Conservation (phyloP, 1,140 invertebrate genomes). For the Drosophila sturtevanti region DNA sequence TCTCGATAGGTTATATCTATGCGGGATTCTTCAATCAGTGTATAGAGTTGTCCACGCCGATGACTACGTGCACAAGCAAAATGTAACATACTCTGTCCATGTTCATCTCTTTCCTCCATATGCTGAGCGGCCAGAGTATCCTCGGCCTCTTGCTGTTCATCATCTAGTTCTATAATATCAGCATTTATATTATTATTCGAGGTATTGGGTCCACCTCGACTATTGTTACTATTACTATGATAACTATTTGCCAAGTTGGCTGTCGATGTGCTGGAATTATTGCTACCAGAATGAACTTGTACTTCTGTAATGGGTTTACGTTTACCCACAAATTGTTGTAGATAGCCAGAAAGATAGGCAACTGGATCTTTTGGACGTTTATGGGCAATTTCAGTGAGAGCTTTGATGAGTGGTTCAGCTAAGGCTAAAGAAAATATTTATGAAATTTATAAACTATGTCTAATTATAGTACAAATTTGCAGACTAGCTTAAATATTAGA, state of each 20-base stretch:
- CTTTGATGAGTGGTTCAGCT: conserved; percentile 93
- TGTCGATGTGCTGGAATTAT: conserved; percentile 60
- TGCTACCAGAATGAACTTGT: conserved; percentile 59
- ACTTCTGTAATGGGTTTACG: conserved; percentile 63
- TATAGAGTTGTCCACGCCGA: conserved; percentile 89
- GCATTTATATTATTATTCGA: conserved; percentile 30
- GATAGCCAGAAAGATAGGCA: conserved; percentile 90
- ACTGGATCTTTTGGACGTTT: conserved; percentile 91
- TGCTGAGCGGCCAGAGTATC: conserved; percentile 51
- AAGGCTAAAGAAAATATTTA: conserved; percentile 85
- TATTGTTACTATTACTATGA: conserved; percentile 19
- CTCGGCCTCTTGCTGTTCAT: conserved; percentile 46
- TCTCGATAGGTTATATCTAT: conserved; percentile 91
- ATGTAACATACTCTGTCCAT: conserved; percentile 94
- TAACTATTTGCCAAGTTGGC: conserved; percentile 12
- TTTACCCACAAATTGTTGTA: conserved; percentile 87
- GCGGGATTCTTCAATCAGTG: conserved; percentile 90
- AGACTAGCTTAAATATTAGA: too few relatives aligned
- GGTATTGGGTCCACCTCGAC: conserved; percentile 21
- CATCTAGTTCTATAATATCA: conserved; percentile 59
- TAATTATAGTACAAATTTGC: too few relatives aligned
- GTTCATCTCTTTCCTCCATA: conserved; percentile 86
- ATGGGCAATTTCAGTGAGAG: conserved; percentile 92
- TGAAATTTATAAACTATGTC: too few relatives aligned
- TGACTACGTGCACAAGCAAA: conserved; percentile 92